A percentile compares a stretch with the other conserved stretches of the same genome.
Conservation (phyloP, 1,140 invertebrate species). For the Episyrphus balteatus region DNA sequence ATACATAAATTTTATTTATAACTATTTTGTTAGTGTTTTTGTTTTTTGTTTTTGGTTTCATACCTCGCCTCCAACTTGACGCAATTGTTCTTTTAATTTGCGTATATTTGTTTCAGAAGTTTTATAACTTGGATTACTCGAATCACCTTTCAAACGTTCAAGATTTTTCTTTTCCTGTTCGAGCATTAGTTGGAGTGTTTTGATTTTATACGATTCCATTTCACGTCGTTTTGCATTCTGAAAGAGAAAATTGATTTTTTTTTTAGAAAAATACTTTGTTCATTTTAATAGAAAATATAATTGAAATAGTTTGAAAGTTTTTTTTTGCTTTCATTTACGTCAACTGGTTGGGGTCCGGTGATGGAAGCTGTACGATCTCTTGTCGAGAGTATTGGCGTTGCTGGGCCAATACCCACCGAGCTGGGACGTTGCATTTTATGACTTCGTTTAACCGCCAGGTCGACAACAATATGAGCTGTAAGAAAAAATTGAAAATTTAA, state of each 20-base stretch:
- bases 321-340: conserved; percentile 49
- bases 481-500: conserved; percentile 3
- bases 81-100: conserved; percentile 32
- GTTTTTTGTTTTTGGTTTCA: conserved; percentile 6
- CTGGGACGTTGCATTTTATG: conserved; percentile 29
- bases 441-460: conserved; percentile 30
- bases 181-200: conserved; percentile 68
- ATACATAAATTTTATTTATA: too few relatives aligned
- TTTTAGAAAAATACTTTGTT: not conserved
- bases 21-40: too few relatives aligned
- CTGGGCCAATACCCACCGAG: conserved; percentile 26
- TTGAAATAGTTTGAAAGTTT: not conserved
- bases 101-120: conserved; percentile 33
- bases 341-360: conserved; percentile 79
- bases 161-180: conserved; percentile 68
- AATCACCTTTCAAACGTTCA: conserved; percentile 47
- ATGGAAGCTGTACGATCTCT: conserved; percentile 45
- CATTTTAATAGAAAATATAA: not conserved
- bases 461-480: conserved; percentile 29
- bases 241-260: conserved; percentile 7
- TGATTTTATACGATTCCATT: conserved; percentile 58
- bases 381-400: conserved; percentile 29
- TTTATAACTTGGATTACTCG: conserved; percentile 31
- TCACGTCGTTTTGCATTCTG: conserved; percentile 68
- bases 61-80: conserved; percentile 33